Evolutionary conservation across 2,888 invertebrate species (phyloP).

Genomic region (Parnassius orleans): DNA sequence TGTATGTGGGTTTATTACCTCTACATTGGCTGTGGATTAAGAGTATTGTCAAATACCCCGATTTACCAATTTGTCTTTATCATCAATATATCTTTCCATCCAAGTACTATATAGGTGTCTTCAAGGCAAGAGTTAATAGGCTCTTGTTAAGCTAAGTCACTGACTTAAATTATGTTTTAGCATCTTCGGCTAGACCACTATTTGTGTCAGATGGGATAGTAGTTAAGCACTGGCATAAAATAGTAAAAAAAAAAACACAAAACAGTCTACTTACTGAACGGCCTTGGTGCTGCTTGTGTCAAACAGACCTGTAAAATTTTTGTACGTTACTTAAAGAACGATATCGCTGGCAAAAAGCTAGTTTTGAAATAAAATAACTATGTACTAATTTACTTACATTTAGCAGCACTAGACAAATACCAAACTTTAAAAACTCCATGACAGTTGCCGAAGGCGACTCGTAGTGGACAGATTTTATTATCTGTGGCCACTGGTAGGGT

Average conservation of each 20-base stretch:
- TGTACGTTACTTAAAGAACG: neutral
- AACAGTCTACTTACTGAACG: neutral
- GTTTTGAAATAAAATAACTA: neutral
- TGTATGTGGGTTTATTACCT: too few relatives aligned
- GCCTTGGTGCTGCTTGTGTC: slow-evolving; percentile 1
- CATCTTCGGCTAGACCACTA: too few relatives aligned
- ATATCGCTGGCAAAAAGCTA: neutral
- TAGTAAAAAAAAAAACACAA: neutral
- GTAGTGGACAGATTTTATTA: slow-evolving; percentile 1
- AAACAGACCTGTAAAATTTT: neutral
- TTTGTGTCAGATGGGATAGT: too few relatives aligned
- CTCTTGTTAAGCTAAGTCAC: too few relatives aligned
- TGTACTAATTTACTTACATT: neutral
- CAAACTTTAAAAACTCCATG: neutral
- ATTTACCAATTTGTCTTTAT: too few relatives aligned
- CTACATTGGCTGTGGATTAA: too few relatives aligned
- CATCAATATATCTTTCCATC: too few relatives aligned
- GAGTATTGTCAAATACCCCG: too few relatives aligned
- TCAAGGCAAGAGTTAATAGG: too few relatives aligned
- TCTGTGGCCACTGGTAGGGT: neutral
- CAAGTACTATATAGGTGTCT: too few relatives aligned
- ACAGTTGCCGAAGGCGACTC: neutral
- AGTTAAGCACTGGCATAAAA: too few relatives aligned
- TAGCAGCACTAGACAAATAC: neutral
- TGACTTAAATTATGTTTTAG: too few relatives aligned